Evolutionary conservation across 2,113 vertebrate genomes (phyloP).

Genomic region (Spea multiplicata): DNA sequence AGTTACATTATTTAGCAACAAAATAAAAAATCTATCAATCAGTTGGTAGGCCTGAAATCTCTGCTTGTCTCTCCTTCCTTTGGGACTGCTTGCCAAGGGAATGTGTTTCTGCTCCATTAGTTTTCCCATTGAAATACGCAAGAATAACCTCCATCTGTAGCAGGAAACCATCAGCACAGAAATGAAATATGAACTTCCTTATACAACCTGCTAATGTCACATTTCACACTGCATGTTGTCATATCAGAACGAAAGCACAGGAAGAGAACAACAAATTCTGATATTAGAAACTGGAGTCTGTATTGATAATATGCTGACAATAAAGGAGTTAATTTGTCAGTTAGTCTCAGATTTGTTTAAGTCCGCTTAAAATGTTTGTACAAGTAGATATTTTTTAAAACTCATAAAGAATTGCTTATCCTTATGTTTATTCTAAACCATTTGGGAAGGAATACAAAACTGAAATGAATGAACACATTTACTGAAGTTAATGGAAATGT

Average conservation of each 20-base stretch:
- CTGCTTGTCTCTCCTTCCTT: slow-evolving; percentile 30
- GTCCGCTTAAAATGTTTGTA: too few relatives aligned
- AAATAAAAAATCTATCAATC: slow-evolving; percentile 42
- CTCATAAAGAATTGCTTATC: too few relatives aligned
- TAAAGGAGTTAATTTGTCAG: background rate
- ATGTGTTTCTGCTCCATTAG: slow-evolving; percentile 63
- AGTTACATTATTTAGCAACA: slow-evolving; percentile 9
- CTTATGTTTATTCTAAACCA: too few relatives aligned
- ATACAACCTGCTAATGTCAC: slow-evolving; percentile 50
- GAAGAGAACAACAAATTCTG: slow-evolving; percentile 20
- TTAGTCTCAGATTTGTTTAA: too few relatives aligned
- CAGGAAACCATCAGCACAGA: slow-evolving; percentile 53
- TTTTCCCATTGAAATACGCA: slow-evolving; percentile 53
- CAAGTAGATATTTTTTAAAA: too few relatives aligned
- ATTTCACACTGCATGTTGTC: slow-evolving; percentile 47
- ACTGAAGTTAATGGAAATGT: too few relatives aligned
- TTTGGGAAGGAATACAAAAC: too few relatives aligned
- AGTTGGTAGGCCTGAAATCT: slow-evolving; percentile 22
- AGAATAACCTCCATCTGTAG: slow-evolving; percentile 55
- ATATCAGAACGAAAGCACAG: slow-evolving; percentile 49
- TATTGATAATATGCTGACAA: background rate
- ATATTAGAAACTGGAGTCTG: too few relatives aligned
- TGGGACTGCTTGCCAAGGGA: slow-evolving; percentile 43
- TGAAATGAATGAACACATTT: too few relatives aligned
- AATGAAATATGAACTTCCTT: slow-evolving; percentile 60